phyloP scores from a whole-genome alignment of 2,113 vertebrate species.

The Caranx melampygus region DNA sequence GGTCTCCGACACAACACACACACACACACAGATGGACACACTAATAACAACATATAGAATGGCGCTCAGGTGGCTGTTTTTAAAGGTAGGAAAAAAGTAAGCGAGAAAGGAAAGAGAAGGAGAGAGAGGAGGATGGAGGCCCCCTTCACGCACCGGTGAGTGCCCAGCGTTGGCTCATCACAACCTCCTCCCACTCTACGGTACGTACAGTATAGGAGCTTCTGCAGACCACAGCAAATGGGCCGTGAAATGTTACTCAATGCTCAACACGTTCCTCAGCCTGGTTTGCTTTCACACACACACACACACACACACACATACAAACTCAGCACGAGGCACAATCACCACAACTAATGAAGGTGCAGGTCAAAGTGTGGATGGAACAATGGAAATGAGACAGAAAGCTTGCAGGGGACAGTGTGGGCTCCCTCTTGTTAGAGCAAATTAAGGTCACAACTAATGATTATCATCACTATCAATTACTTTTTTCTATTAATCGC shows the following conservation, averaged over 20 bases:
- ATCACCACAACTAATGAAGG: slow-evolving; percentile 51
- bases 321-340: slow-evolving; percentile 33
- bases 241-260: slow-evolving; percentile 77
- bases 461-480: background rate
- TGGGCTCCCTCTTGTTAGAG: background rate
- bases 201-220: slow-evolving; percentile 67
- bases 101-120: slow-evolving; percentile 40
- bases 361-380: background rate
- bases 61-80: slow-evolving; percentile 1
- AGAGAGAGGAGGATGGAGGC: slow-evolving; percentile 34
- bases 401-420: slow-evolving; percentile 15
- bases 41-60: slow-evolving; percentile 11
- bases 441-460: background rate
- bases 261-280: slow-evolving; percentile 64
- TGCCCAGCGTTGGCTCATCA: slow-evolving; percentile 51
- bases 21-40: slow-evolving; percentile 9
- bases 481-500: background rate
- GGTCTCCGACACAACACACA: slow-evolving; percentile 55
- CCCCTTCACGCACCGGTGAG: slow-evolving; percentile 65
- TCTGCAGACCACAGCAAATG: slow-evolving; percentile 73
- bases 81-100: background rate
- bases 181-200: slow-evolving; percentile 43
- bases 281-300: slow-evolving; percentile 38
- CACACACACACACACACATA: slow-evolving; percentile 32
- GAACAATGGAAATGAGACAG: slow-evolving; percentile 39